These are phyloP conservation scores for Geotrupes spiniger DNA, from an alignment of 2,888 invertebrate species.

Conservation along the genomic window DNA sequence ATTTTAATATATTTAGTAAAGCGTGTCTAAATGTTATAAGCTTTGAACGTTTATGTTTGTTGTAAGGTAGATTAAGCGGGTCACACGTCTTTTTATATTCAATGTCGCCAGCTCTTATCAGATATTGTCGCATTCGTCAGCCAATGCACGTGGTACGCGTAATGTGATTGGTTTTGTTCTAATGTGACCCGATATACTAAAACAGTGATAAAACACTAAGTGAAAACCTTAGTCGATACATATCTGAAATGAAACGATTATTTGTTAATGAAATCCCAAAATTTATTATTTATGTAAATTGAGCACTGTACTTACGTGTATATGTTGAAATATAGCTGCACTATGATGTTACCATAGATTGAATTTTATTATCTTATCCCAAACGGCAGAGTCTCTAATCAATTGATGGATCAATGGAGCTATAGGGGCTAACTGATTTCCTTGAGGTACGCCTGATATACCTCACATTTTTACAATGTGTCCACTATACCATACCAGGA, in stretches of 20 bases:
- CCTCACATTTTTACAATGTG: too few species aligned
- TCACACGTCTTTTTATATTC: neutral
- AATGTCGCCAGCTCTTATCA: neutral
- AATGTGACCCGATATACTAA: slow-evolving; percentile 8
- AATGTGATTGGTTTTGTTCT: neutral
- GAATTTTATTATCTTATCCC: neutral
- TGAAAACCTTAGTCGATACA: slow-evolving; percentile 47
- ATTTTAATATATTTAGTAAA: too few species aligned
- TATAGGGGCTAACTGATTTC: too few species aligned
- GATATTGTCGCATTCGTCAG: too few species aligned
- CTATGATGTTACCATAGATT: slow-evolving; percentile 26
- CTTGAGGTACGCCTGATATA: too few species aligned
- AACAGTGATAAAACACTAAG: slow-evolving; percentile 30
- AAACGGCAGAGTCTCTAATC: too few species aligned
- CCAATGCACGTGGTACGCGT: too few species aligned
- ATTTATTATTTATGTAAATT: slow-evolving; percentile 25
- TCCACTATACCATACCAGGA: too few species aligned
- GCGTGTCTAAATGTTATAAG: too few species aligned
- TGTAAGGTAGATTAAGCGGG: neutral
- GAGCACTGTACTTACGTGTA: slow-evolving; percentile 30
- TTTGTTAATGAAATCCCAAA: slow-evolving; percentile 28
- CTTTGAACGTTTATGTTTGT: too few species aligned
- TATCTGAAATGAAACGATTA: slow-evolving; percentile 38
- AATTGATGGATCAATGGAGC: too few species aligned
- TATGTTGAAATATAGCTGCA: slow-evolving; percentile 36